Percentiles rank a stretch among this genome's conserved stretches.
These are phyloP conservation scores for Anhinga rufa DNA, from an alignment of 2,113 vertebrate species.

Conservation along the genomic window DNA sequence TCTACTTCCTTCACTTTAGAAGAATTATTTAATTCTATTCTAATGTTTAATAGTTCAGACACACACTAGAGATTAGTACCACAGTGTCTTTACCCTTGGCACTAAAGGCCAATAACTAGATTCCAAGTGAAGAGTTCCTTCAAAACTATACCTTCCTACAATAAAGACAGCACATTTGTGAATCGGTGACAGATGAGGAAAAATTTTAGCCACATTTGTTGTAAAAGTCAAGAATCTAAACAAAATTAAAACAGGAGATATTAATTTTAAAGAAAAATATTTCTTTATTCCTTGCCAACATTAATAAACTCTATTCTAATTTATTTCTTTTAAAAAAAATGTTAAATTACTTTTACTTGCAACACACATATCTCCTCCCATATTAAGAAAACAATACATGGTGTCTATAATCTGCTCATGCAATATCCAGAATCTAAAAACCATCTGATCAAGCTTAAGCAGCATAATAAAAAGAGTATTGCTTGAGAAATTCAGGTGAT, in stretches of 20 bases:
- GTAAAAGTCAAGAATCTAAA: background rate
- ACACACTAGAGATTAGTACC: background rate
- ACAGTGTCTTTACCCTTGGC: background rate
- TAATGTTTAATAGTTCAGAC: background rate
- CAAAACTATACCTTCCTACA: background rate
- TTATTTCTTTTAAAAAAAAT: background rate
- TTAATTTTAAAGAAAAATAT: background rate
- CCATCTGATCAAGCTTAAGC: background rate
- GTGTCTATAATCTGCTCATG: background rate
- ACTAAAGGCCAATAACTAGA: background rate
- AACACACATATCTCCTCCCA: background rate
- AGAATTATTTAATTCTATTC: background rate
- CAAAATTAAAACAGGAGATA: background rate
- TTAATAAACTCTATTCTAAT: background rate
- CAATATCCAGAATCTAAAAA: background rate
- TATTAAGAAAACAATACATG: background rate
- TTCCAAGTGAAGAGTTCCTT: background rate
- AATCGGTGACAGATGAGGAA: background rate
- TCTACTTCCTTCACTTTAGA: background rate
- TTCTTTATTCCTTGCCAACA: background rate
- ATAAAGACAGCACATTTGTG: background rate
- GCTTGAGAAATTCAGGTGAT: background rate
- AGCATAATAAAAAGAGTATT: background rate
- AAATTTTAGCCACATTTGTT: background rate
- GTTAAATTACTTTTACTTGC: background rate